phyloP scores from a whole-genome alignment of 1,140 invertebrate species.

The Tribolium madens region DNA sequence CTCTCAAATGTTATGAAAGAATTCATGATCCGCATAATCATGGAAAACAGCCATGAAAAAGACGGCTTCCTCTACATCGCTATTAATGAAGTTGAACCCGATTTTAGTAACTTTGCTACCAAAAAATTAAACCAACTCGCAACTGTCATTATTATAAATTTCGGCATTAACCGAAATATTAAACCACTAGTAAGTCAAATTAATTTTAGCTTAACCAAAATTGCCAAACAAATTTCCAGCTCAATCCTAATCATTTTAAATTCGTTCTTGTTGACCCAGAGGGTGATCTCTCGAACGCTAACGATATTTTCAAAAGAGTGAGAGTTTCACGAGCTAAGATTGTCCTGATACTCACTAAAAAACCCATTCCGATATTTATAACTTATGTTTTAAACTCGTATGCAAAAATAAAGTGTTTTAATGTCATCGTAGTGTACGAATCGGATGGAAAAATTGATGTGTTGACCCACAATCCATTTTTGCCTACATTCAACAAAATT shows the following conservation, averaged over 20 bases:
- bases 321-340: constrained; percentile 13
- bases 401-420: constrained; percentile 15
- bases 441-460: constrained; percentile 18
- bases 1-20: constrained; percentile 11
- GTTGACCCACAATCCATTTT: constrained; percentile 11
- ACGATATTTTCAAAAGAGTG: neutral
- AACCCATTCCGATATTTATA: neutral
- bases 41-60: constrained; percentile 13
- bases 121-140: neutral
- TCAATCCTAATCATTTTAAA: constrained; percentile 33
- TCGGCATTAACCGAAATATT: neutral
- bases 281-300: constrained; percentile 2
- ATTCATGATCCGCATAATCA: constrained; percentile 20
- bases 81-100: constrained; percentile 23
- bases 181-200: neutral
- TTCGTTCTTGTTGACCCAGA: constrained; percentile 20
- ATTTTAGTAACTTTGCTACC: constrained; percentile 12
- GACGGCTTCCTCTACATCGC: constrained; percentile 7
- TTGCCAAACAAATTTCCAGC: constrained; percentile 1
- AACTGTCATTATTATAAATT: constrained; percentile 9
- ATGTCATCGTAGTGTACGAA: constrained; percentile 30
- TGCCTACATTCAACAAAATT: constrained; percentile 10
- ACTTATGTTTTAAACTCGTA: neutral
- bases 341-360: constrained; percentile 9
- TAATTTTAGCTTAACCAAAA: neutral